These are phyloP conservation scores for Sinhomidia bicolor DNA, from an alignment of 2,888 invertebrate species.

Conservation along the genomic window DNA sequence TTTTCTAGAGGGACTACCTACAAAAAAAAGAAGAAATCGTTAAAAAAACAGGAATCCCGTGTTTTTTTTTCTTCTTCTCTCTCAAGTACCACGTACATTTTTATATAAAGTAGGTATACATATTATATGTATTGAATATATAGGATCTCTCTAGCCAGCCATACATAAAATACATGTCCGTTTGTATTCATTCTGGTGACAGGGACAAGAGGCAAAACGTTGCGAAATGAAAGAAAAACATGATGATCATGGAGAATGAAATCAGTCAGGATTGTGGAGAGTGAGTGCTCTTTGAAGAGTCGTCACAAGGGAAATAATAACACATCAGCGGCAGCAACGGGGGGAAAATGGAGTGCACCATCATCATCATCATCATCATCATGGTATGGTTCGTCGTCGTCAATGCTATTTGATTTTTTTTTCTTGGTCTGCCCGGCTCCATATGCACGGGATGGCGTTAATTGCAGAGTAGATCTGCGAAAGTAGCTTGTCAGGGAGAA, in stretches of 20 bases:
- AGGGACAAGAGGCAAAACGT: background rate
- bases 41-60: no score
- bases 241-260: background rate
- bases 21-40: no score
- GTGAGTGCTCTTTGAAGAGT: background rate
- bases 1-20: no score
- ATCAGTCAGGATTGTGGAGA: background rate
- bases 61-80: no score
- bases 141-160: no score
- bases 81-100: no score
- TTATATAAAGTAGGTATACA: no score
- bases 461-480: no score
- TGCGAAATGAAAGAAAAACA: conserved; percentile 8
- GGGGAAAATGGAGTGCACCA: conserved; percentile 13
- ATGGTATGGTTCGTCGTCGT: no score
- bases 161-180: no score
- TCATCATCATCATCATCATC: background rate
- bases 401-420: background rate
- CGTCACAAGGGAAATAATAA: conserved; percentile 32
- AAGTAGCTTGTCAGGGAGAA: no score
- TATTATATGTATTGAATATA: no score
- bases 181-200: background rate
- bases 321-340: conserved; percentile 5
- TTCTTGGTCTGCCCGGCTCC: background rate
- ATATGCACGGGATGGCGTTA: background rate